These are phyloP conservation scores for Phallusia fumigata DNA, from an alignment of 23 tunicate species.

Conservation along the genomic window DNA sequence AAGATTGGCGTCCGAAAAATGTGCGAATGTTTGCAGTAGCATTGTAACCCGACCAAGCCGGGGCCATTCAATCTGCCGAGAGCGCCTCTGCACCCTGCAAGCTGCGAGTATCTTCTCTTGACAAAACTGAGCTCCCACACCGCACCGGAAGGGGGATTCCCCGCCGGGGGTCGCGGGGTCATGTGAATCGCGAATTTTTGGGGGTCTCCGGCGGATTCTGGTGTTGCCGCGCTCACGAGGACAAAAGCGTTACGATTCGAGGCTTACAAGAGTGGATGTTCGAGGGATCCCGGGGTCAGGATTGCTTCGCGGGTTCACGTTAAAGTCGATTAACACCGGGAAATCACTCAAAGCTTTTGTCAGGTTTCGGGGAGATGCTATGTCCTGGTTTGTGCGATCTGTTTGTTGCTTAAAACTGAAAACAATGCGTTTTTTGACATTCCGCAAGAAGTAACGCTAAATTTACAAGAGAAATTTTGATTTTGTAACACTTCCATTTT, in stretches of 20 bases:
- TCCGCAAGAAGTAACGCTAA: no score
- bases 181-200: background rate
- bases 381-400: no score
- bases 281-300: no score
- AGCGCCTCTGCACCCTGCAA: background rate
- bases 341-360: no score
- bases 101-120: background rate
- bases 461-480: no score
- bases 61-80: background rate
- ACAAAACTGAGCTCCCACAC: background rate
- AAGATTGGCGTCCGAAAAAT: slow-evolving; percentile 1
- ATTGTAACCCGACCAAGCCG: background rate
- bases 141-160: background rate
- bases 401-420: no score
- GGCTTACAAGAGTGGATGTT: background rate
- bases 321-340: no score
- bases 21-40: slow-evolving; percentile 1
- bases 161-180: background rate
- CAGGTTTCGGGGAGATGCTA: no score
- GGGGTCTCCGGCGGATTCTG: background rate
- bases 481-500: no score
- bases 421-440: no score
- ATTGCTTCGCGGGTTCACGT: no score
- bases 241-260: background rate
- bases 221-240: background rate